Evolutionary conservation across 2,113 vertebrate species (phyloP).

Genomic region (Fregata magnificens): DNA sequence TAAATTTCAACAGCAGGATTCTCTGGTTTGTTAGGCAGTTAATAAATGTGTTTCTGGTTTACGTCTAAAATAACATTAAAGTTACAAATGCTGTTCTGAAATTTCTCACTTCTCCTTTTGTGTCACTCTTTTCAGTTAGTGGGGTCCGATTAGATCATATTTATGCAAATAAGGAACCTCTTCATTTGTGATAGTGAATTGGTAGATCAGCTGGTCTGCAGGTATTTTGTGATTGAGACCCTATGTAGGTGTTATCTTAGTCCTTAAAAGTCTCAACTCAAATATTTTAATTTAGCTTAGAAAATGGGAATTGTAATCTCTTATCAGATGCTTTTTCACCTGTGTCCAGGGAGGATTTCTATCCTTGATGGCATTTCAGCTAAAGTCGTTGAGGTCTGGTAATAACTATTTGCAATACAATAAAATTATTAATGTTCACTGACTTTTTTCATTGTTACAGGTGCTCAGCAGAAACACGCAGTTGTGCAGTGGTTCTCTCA

Average conservation of each 20-base stretch:
- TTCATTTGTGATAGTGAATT: neutral
- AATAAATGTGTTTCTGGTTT: neutral
- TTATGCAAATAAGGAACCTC: neutral
- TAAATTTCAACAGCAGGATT: neutral
- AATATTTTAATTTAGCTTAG: neutral
- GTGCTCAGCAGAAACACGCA: conserved; percentile 76
- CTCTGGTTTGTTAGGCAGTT: neutral
- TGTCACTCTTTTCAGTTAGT: neutral
- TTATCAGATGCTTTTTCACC: neutral
- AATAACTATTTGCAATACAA: neutral
- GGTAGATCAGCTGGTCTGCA: neutral
- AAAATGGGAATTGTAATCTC: neutral
- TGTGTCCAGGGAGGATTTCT: neutral
- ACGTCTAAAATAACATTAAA: neutral
- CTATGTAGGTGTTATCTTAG: neutral
- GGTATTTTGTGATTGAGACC: neutral
- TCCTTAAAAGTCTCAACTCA: neutral
- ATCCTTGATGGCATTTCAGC: neutral
- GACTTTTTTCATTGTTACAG: conserved; percentile 37
- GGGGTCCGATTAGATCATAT: neutral
- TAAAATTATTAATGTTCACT: neutral
- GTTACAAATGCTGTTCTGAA: neutral
- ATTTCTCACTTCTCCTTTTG: neutral
- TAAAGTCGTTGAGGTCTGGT: neutral
- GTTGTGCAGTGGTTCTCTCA: conserved; percentile 88